A percentile compares a stretch with the other conserved stretches of the same genome.
These are phyloP conservation scores for Leptinotarsa undecemlineata DNA, from an alignment of 1,140 invertebrate species.

Conservation along the genomic window DNA sequence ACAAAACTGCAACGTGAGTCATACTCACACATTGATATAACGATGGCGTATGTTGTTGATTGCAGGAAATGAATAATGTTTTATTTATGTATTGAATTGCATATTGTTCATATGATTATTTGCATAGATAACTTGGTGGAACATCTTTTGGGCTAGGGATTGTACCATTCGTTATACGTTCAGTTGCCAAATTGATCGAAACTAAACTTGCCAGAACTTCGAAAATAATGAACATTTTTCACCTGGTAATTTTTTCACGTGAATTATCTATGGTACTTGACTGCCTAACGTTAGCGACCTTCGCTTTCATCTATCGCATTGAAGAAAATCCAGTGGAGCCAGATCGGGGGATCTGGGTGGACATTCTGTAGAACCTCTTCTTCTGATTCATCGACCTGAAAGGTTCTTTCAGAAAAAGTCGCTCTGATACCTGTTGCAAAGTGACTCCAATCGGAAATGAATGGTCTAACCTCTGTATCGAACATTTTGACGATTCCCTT, in stretches of 20 bases:
- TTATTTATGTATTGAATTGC: neutral
- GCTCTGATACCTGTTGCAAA: neutral
- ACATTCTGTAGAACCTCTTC: neutral
- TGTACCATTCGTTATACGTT: no score
- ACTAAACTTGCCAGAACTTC: no score
- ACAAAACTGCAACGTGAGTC: slow-evolving; percentile 1
- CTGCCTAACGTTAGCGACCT: no score
- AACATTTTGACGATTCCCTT: no score
- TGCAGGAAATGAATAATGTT: neutral
- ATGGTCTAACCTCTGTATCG: no score
- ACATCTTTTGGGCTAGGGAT: no score
- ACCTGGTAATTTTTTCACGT: no score
- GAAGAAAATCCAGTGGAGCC: neutral
- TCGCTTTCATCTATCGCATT: no score
- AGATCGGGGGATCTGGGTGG: neutral
- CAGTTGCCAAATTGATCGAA: no score
- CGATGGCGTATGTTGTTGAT: neutral
- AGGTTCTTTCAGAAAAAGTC: neutral
- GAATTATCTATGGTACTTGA: no score
- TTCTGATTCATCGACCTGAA: neutral
- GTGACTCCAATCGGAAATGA: neutral
- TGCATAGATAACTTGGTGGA: no score
- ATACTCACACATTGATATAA: neutral
- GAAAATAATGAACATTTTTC: no score
- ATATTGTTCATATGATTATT: neutral